Evolutionary conservation across 2,797 vertebrate genomes (phyloP).

Genomic region (Pangasius macronema): DNA sequence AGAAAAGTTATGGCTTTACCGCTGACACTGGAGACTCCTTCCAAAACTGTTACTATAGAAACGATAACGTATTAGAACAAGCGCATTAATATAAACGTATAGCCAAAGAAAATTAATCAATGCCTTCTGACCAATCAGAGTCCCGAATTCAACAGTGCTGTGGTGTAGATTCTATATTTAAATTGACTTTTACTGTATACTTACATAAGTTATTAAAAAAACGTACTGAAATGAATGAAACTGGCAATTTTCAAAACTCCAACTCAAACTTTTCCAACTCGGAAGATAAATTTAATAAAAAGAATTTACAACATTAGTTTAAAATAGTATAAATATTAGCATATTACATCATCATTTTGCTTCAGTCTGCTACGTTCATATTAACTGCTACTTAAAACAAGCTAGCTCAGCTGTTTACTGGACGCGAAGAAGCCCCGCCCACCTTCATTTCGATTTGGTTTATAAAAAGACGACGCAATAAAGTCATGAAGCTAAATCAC

Average conservation of each 20-base stretch:
- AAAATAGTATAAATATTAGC: not conserved
- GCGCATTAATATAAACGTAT: not conserved
- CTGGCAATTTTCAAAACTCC: not conserved
- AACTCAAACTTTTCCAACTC: no score
- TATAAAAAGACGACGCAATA: not conserved
- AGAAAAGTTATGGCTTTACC: no score
- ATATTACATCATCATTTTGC: not conserved
- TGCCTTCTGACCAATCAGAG: not conserved
- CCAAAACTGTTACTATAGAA: not conserved
- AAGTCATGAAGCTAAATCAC: not conserved
- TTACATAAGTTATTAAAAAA: no score
- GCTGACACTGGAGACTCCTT: not conserved
- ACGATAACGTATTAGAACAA: not conserved
- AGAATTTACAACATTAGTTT: no score
- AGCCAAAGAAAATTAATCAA: not conserved
- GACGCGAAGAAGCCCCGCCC: not conserved
- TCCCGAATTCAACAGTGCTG: not conserved
- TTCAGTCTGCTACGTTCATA: not conserved
- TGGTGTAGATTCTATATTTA: not conserved
- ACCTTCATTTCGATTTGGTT: not conserved
- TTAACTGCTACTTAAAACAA: not conserved
- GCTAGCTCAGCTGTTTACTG: not conserved
- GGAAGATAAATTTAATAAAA: not conserved
- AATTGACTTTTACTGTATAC: not conserved
- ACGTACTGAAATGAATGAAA: not conserved